phyloP scores from a whole-genome alignment of 2,888 invertebrate species.

The Notodonta ziczac region DNA sequence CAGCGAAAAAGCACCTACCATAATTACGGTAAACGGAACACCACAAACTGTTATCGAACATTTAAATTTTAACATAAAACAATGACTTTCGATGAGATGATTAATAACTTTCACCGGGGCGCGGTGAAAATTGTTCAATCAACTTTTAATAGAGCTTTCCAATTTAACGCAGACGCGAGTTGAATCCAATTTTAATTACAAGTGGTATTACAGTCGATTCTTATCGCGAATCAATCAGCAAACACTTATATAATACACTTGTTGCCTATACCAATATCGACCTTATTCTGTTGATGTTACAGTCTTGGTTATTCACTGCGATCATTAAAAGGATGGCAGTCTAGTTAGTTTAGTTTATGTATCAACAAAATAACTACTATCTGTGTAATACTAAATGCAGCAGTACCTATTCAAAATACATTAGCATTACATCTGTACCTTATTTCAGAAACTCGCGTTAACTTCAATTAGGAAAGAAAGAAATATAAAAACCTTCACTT shows the following conservation, averaged over 20 bases:
- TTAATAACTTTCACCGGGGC: conserved; percentile 33
- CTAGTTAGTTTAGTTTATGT: no score
- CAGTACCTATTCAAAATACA: no score
- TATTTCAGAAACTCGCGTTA: no score
- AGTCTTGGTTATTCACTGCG: no score
- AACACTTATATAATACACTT: conserved; percentile 4
- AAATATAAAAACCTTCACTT: no score
- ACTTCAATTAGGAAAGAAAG: no score
- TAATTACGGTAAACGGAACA: not conserved
- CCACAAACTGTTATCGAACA: conserved; percentile 1
- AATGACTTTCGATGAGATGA: conserved; percentile 40
- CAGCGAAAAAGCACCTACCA: not conserved
- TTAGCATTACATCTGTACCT: no score
- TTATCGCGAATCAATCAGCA: conserved; percentile 4
- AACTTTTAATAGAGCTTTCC: conserved; percentile 60
- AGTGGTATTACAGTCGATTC: conserved; percentile 36
- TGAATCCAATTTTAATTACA: conserved; percentile 69
- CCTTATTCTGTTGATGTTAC: no score
- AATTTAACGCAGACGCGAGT: conserved; percentile 50
- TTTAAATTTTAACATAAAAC: conserved; percentile 10
- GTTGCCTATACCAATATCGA: not conserved
- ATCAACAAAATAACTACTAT: no score
- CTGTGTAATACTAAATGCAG: no score
- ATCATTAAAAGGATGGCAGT: no score
- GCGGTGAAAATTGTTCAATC: conserved; percentile 37